Conservation (phyloP, 2,888 invertebrate species). For the Macrostomum cliftonense region DNA sequence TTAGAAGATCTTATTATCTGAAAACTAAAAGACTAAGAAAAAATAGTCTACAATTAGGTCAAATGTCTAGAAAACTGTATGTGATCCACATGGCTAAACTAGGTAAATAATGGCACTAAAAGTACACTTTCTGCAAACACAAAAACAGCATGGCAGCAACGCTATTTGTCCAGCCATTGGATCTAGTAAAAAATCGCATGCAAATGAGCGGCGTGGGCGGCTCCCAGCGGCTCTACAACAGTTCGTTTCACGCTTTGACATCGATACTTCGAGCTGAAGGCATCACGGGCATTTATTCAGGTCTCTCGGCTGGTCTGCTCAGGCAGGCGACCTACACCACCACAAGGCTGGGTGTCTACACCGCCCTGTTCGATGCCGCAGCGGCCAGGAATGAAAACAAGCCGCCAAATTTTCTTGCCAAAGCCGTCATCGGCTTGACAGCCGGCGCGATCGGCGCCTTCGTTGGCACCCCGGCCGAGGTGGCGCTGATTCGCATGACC, state of each 20-base stretch:
- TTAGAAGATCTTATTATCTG: no score
- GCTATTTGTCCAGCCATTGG: conserved; percentile 75
- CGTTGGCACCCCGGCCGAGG: conserved; percentile 91
- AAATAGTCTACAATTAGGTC: no score
- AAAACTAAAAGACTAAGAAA: no score
- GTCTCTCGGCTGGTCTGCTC: conserved; percentile 67
- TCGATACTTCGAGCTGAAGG: conserved; percentile 71
- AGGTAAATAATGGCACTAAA: no score
- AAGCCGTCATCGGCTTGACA: conserved; percentile 62
- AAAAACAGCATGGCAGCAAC: conserved; percentile 96
- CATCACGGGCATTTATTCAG: conserved; percentile 62
- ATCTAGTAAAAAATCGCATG: conserved; percentile 92
- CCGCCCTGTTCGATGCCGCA: conserved; percentile 56
- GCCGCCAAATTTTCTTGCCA: conserved; percentile 58
- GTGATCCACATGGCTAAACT: no score
- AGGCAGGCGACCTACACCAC: conserved; percentile 96
- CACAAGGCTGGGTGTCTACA: conserved; percentile 77
- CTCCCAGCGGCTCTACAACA: conserved; percentile 40
- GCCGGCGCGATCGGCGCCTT: conserved; percentile 76
- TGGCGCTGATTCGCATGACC: conserved; percentile 88
- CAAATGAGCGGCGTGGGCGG: conserved; percentile 56
- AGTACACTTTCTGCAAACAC: no score
- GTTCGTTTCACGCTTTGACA: conserved; percentile 59
- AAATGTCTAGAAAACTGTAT: no score
- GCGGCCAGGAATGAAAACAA: conserved; percentile 23